Base-by-base conservation (phyloP, 30 jellyfish, hydroid and myxozoan genomes). In the Aurelia sp. region DNA sequence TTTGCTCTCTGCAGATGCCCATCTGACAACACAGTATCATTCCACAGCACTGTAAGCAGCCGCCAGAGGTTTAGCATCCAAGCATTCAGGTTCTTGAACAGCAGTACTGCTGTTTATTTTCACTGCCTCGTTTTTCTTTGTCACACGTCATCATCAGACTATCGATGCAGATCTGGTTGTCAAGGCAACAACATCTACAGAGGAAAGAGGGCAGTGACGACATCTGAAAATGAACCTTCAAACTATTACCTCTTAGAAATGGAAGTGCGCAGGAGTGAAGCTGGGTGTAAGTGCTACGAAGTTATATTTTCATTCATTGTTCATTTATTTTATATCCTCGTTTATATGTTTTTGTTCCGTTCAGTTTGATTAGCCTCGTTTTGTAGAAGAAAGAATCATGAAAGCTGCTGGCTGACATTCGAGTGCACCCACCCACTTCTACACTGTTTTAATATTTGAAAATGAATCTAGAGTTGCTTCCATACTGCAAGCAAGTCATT, bases 91-190 rank as follows among this genome's bases (percentile, higher is more conserved):
- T 76, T n/a, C 38, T 30, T 59, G 35, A 47, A 73, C n/a, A 57
- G 30, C 62, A 76, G 87, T 47, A 76, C 87, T 2, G 57, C 87
- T 18, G 76, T 76, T 17, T 68, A 81, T 65, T 6, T 81, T 74
- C 87, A 76, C 55, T 76, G 87, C 77, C 63, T 76, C 63, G 87
- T 76, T 16, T 76, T 81, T 77, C 44, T 81, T 33, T 81, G 91
- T 53, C 84, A 81, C 67, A 16, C 48, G 9, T 31, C 84, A 8
- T 81, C 91, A 15, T 47, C 62, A 8, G 84, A 66, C 35, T 51
- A 67, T 16, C 80, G 91, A 33, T 81, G 91, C 66, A 52, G 59
- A 20, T 19, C 35, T 15, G 91, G 91, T 20, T 81, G 84, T 48
- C 41, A 53, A 8, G 91, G 91, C 19, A 81, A 81, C 84, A 81